These are phyloP conservation scores for Chlorocebus sabaeus DNA, from an alignment of 2,113 vertebrate genomes.

Conservation along the genomic window DNA sequence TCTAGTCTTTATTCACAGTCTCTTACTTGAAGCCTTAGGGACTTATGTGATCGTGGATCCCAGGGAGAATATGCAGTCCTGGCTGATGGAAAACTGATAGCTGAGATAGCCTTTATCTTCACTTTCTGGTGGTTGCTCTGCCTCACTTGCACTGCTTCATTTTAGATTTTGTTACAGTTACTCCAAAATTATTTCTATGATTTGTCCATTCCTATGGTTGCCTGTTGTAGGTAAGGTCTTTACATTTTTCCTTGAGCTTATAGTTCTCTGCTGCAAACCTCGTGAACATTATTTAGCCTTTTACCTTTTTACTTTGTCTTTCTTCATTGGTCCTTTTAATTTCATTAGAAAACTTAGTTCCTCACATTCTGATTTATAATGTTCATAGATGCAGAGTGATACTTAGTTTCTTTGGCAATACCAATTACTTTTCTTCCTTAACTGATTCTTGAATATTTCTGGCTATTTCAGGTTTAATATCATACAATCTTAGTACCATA, in stretches of 20 bases:
- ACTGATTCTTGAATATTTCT: conserved; percentile 16
- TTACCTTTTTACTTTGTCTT: conserved; percentile 16
- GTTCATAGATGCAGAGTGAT: background rate
- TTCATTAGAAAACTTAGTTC: conserved; percentile 30
- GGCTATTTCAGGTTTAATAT: conserved; percentile 15
- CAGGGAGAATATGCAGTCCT: background rate
- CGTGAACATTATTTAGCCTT: background rate
- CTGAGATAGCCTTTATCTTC: background rate
- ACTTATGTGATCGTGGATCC: background rate
- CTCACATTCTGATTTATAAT: conserved; percentile 26
- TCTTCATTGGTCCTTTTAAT: conserved; percentile 38
- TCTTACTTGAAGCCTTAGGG: background rate
- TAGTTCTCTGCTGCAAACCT: background rate
- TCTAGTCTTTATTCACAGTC: background rate
- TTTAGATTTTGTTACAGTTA: background rate
- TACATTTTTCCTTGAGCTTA: background rate
- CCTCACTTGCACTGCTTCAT: background rate
- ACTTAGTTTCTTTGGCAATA: conserved; percentile 29
- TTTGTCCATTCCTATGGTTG: background rate
- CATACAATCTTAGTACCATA: background rate
- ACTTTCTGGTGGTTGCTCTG: background rate
- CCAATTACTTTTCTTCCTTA: conserved; percentile 11
- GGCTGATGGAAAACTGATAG: background rate
- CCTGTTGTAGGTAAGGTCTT: background rate
- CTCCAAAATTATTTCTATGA: background rate